These are phyloP conservation scores for Sarcophaga variegata DNA, from an alignment of 2,888 invertebrate species.

Conservation along the genomic window DNA sequence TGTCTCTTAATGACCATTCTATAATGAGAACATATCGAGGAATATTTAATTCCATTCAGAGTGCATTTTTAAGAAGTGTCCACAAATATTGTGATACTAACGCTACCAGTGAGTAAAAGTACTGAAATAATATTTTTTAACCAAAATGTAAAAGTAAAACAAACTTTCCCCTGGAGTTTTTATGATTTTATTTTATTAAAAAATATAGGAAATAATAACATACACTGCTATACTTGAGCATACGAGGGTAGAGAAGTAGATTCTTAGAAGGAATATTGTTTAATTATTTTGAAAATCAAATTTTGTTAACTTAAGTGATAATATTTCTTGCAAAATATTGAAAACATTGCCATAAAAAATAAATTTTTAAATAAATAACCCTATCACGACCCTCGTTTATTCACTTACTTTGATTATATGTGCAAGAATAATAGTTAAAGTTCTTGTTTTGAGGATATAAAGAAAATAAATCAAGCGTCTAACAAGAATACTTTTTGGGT, in stretches of 20 bases:
- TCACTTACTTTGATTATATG: neutral
- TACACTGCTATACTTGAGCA: slow-evolving; percentile 5
- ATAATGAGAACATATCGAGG: too few relatives aligned
- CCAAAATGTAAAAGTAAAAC: slow-evolving; percentile 3
- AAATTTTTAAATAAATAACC: neutral
- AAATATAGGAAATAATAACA: slow-evolving; percentile 2
- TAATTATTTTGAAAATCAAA: neutral
- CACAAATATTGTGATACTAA: neutral
- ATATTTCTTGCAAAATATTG: too few relatives aligned
- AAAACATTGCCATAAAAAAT: too few relatives aligned
- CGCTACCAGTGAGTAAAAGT: neutral
- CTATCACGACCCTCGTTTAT: neutral
- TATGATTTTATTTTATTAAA: slow-evolving; percentile 8
- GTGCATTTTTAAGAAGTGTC: slow-evolving; percentile 3
- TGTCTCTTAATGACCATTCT: too few relatives aligned
- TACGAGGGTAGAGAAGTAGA: neutral
- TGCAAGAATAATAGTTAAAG: neutral
- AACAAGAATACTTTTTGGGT: slow-evolving; percentile 30
- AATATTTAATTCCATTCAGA: neutral
- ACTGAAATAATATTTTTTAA: neutral
- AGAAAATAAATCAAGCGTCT: slow-evolving; percentile 54
- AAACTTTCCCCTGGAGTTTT: slow-evolving; percentile 20
- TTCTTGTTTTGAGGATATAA: slow-evolving; percentile 35
- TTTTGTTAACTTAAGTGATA: neutral
- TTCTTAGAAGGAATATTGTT: too few relatives aligned